Conservation (phyloP, 2,888 invertebrate genomes). For the Oscheius sp. region DNA sequence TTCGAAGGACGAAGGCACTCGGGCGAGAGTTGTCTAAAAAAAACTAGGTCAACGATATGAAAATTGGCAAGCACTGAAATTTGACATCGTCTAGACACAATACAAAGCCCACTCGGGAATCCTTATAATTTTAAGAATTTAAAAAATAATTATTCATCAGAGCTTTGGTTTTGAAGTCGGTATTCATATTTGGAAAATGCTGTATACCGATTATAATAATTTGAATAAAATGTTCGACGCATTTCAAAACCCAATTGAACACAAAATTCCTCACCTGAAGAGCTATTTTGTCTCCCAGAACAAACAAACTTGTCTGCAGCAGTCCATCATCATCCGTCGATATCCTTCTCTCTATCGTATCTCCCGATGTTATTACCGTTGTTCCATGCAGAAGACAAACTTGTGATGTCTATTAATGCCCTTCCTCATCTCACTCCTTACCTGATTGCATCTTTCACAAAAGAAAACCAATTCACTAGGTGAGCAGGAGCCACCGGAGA, state of each 20-base stretch:
- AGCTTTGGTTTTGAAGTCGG: neutral
- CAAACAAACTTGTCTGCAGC: conserved; percentile 8
- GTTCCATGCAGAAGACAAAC: conserved; percentile 16
- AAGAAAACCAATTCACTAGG: neutral
- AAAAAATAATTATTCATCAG: too few relatives aligned
- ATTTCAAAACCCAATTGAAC: neutral
- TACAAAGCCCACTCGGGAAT: too few relatives aligned
- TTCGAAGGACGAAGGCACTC: too few relatives aligned
- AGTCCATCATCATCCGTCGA: conserved; percentile 8
- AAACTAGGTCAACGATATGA: too few relatives aligned
- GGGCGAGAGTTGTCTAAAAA: neutral
- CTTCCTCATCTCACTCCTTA: too few relatives aligned
- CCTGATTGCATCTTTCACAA: conserved; percentile 1
- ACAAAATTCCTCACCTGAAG: neutral
- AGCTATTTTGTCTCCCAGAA: neutral
- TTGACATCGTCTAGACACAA: too few relatives aligned
- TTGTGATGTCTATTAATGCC: neutral
- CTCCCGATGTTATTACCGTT: neutral
- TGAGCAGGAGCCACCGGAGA: neutral
- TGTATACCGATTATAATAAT: too few relatives aligned
- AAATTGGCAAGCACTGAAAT: too few relatives aligned
- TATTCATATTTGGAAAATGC: neutral
- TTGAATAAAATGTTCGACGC: too few relatives aligned
- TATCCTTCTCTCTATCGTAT: conserved; percentile 5
- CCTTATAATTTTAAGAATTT: too few relatives aligned